Evolutionary conservation across 2,888 invertebrate species (phyloP).

Genomic region (Bembecia ichneumoniformis): DNA sequence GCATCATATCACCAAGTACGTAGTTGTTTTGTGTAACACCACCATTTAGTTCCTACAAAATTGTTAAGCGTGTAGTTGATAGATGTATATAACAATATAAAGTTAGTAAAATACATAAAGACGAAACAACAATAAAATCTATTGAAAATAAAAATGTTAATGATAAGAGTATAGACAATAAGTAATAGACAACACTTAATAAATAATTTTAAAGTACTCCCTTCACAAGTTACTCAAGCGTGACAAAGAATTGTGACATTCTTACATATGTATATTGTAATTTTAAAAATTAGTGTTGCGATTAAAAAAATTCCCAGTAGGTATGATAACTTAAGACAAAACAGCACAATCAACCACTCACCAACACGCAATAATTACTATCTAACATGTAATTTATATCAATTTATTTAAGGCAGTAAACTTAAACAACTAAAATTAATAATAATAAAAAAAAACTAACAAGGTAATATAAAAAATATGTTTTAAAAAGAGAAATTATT

Average conservation of each 20-base stretch:
- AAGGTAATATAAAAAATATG: constrained; percentile 19
- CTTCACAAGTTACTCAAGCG: constrained; percentile 37
- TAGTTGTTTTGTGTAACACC: no score
- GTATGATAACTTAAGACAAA: constrained; percentile 22
- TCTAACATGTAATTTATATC: constrained; percentile 57
- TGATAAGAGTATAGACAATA: background rate
- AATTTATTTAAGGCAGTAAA: constrained; percentile 57
- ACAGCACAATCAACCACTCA: constrained; percentile 64
- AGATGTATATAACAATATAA: constrained; percentile 1
- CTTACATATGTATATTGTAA: no score
- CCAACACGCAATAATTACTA: constrained; percentile 56
- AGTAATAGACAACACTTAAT: no score
- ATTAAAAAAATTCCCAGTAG: constrained; percentile 8
- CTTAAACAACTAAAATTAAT: constrained; percentile 56
- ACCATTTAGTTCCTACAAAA: no score
- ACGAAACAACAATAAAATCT: constrained; percentile 5
- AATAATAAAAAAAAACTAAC: constrained; percentile 43
- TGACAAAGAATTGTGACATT: no score
- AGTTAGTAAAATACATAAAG: constrained; percentile 26
- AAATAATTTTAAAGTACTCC: constrained; percentile 25
- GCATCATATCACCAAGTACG: no score
- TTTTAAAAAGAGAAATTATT: no score
- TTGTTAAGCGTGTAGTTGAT: background rate
- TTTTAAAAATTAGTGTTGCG: constrained; percentile 9
- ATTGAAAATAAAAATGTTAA: background rate